These are phyloP conservation scores for Epinotia ramella DNA, from an alignment of 2,888 invertebrate genomes.

Conservation along the genomic window DNA sequence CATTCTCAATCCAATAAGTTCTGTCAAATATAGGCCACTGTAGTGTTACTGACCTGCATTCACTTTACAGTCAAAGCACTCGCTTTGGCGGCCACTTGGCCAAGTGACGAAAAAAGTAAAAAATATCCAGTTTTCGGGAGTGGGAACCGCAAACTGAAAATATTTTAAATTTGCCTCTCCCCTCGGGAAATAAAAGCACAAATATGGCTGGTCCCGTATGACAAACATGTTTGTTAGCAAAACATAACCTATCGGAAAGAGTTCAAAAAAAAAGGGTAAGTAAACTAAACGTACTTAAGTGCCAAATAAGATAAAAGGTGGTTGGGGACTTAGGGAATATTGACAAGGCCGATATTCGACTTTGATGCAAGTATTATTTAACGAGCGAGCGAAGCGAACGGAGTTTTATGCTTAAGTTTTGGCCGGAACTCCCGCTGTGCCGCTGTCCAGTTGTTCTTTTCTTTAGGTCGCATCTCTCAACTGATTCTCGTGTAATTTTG, in stretches of 20 bases:
- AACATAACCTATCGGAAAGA: background rate
- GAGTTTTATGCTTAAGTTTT: too few species aligned
- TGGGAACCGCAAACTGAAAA: constrained; percentile 10
- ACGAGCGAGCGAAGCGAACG: too few species aligned
- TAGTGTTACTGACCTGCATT: background rate
- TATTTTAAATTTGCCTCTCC: constrained; percentile 16
- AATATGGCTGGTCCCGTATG: constrained; percentile 9
- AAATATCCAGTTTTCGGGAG: background rate
- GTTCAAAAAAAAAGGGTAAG: background rate
- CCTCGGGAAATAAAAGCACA: constrained; percentile 34
- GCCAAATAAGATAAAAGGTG: background rate
- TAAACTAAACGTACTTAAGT: background rate
- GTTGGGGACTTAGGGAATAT: too few species aligned
- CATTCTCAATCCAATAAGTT: too few species aligned
- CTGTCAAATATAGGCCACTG: too few species aligned
- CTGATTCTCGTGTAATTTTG: too few species aligned
- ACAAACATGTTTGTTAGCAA: constrained; percentile 11
- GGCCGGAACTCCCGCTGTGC: too few species aligned
- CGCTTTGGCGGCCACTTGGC: too few species aligned
- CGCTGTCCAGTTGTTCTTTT: too few species aligned
- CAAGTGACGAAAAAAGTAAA: background rate
- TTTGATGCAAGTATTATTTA: too few species aligned
- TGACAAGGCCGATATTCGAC: too few species aligned
- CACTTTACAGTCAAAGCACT: background rate
- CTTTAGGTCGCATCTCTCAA: too few species aligned